Evolutionary conservation across 1,140 invertebrate genomes (phyloP), one percentile per base, ranked within the genome.

Genomic region (Semibalanus balanoides): DNA sequence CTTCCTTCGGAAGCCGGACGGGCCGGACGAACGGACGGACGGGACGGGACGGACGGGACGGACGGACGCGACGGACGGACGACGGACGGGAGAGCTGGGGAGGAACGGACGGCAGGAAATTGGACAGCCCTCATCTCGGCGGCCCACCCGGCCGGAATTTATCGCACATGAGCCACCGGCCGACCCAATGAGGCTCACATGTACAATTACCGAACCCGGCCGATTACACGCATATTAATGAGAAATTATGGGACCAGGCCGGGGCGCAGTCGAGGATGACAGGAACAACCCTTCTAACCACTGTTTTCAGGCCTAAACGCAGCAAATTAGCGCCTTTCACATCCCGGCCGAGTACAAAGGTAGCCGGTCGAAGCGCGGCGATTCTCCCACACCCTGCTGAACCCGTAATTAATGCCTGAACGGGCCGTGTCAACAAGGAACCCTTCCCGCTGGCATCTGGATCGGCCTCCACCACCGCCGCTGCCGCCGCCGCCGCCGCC

Each of bases 171-270:
- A 19, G 51, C 51, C 51, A 25, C 51, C 51, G 11, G 51, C 14
- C 22, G 51, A 25, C 35, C 35, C 35, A 64, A 64, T 3, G 51
- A 11, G 51, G 7, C 51, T 25, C 22, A 64, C 1, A 64, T 64
- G 51, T 64, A 25, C 51, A 64, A 64, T 64, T 64, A 64, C 51
- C 51, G 14, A 1, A 19, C 11, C 35, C 51, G 51, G 22, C 14
- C 51, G 51, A 64, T 64, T 64, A 64, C 51, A 64, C 51, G 51
- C 51, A 64, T 64, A 64, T 64, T 64, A 64, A 64, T 64, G 51
- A 64, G 51, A 25, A 64, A 64, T 64, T 64, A 64, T 64, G 51
- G 51, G 51, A 64, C 51, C 22, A 19, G 51, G 51, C 1, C 51
- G 51, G 14, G 22, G 3, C 51, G 14, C 51, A 25, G 51, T 64